Evolutionary conservation across 2,113 vertebrate species (phyloP), one percentile per base, ranked within the genome.

Genomic region (Ophthalmolycus amberensis): DNA sequence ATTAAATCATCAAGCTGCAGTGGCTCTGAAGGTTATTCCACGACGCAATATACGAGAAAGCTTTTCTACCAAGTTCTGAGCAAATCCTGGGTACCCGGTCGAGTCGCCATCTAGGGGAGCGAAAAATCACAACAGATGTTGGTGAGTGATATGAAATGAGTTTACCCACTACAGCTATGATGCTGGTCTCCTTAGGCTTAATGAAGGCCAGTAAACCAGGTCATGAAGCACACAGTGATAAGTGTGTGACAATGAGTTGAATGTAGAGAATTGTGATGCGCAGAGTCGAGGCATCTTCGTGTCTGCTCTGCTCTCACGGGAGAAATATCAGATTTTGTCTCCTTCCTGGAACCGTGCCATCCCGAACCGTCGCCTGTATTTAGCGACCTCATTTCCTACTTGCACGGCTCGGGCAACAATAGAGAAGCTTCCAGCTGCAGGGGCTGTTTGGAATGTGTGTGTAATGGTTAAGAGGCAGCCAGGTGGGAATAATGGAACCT

Each of bases 401-500:
- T 37, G 40, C 64, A 46, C 3, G 2, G 60, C 66, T 73, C 77
- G 74, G 74, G 29, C 60, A 73, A 80, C 50, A 85, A 80, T 12
- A 9, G 60, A 69, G 65, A 42, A 14, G 82, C 62, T 63, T 63
- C 56, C 62, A 78, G 82, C 73, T 58, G 3, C 12, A 42, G 37
- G 25, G 27, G 14, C 5, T 62, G 25, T 29, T 52, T 60, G 15
- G 5, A 54, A 22, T 70, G 71, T 18, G 38, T 46, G 59, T 63
- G 27, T 64, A 63, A 59, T 29, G 44, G 68, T 88, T 54, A 79
- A 87, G 60, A 85, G 74, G 74, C 78, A 80, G 73, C 60, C 76
- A 68, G 65, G 64, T 77, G 75, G 58, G 59, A 29, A 87, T 80
- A 80, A 85, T 82, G 72, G 71, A 81, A 72, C 50, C 50, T 29